phyloP scores from a whole-genome alignment of 2,888 invertebrate genomes.

The Drosophila phalerata region DNA sequence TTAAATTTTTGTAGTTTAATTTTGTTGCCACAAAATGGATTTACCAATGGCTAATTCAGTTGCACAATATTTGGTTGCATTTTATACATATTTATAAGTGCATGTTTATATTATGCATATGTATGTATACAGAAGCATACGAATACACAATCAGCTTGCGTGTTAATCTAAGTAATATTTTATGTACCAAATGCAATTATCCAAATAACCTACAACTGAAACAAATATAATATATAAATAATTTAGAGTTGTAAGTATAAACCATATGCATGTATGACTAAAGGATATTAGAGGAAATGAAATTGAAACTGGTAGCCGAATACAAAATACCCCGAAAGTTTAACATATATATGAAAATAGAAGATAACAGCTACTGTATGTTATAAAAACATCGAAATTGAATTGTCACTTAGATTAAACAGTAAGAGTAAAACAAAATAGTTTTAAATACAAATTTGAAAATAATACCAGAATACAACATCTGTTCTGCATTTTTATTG shows the following conservation, averaged over 20 bases:
- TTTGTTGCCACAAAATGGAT: background rate
- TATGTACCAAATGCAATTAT: slow-evolving; percentile 51
- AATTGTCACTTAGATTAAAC: too few relatives aligned
- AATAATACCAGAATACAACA: too few relatives aligned
- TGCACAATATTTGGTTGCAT: slow-evolving; percentile 1
- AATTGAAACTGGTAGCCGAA: background rate
- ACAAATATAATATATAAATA: background rate
- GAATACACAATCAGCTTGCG: slow-evolving; percentile 24
- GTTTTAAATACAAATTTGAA: too few relatives aligned
- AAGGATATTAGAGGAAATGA: background rate
- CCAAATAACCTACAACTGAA: background rate
- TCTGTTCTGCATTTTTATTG: too few relatives aligned
- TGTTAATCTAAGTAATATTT: slow-evolving; percentile 53
- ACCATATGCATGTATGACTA: background rate
- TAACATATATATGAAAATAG: too few relatives aligned
- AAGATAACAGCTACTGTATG: too few relatives aligned
- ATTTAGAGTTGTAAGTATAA: background rate
- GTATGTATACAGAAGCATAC: background rate
- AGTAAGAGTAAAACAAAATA: too few relatives aligned
- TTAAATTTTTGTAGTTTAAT: background rate
- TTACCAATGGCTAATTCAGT: background rate
- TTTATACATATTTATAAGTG: background rate
- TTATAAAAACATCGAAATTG: too few relatives aligned
- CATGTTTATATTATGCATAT: background rate
- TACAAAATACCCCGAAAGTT: background rate